Base-by-base conservation (phyloP, 2,113 vertebrate genomes). In the Lasiurus borealis region DNA sequence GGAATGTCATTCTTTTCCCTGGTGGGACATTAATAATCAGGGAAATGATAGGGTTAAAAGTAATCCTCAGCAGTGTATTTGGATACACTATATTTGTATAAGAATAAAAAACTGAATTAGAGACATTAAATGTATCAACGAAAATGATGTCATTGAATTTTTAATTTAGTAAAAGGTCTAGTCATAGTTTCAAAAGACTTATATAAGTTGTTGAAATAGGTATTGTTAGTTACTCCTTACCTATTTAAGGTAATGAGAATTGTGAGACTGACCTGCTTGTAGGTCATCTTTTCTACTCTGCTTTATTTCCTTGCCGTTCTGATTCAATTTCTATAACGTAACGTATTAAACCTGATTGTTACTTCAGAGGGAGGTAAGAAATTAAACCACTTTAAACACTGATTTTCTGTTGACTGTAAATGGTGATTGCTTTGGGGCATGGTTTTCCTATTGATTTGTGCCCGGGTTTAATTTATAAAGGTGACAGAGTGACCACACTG, bases 331-430 rank as follows among this genome's bases (percentile, higher is more conserved):
- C 46, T 77, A 0, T 71, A 94, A 77, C 36, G 48, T 64, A 46
- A 66, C 31, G 1, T 80, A 16, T 46, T 93, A 54, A 93, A 88
- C 46, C n/a, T 72, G 66, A 83, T 78, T 76, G 52, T 90, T 94
- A 77, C 44, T 97, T 94, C 54, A 94, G 52, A 86, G 54, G 54
- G 80, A 94, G 29, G 19, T 90, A 44, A 96, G 80, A 88, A 88
- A 71, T 90, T 48, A 52, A 96, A 95, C 69, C 44, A 73, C 71
- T 91, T 84, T 90, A 92, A 96, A 84, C 71, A 62, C 25, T 93
- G 25, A 76, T 36, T 92, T 87, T 92, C 66, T 92, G 31, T 57
- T 94, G 14, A 85, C n/a, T 75, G 2, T 48, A 84, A 90, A 34
- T 71, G 29, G n/a, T 92, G 71, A 83, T 85, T 81, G 31, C 50